Conservation (phyloP, 2,888 invertebrate genomes). For the Scelioninae gen. 2 region DNA sequence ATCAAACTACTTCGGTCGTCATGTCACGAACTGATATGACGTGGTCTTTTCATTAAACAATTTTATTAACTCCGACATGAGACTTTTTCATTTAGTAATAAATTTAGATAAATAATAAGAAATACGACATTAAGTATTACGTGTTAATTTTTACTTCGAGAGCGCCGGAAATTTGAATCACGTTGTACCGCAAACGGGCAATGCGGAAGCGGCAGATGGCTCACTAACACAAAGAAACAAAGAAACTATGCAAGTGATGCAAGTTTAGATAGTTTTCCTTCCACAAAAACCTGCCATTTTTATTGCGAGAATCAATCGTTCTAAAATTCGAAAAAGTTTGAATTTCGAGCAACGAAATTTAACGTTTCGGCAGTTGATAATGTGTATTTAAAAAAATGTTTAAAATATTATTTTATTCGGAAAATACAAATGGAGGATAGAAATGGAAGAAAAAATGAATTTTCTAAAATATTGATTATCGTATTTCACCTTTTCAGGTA, state of each 20-base stretch:
- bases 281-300: slow-evolving; percentile 14
- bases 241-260: background rate
- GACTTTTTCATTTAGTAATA: background rate
- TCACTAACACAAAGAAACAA: slow-evolving; percentile 28
- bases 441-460: background rate
- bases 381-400: too few relatives aligned
- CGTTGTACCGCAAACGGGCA: slow-evolving; percentile 23
- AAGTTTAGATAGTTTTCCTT: slow-evolving; percentile 12
- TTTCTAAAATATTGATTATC: background rate
- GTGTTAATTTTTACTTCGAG: background rate
- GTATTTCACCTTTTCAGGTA: background rate
- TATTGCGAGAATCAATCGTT: too few relatives aligned
- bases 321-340: background rate
- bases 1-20: slow-evolving; percentile 26
- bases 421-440: too few relatives aligned
- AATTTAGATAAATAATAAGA: background rate
- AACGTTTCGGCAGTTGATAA: too few relatives aligned
- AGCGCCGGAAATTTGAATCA: slow-evolving; percentile 26
- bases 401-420: too few relatives aligned
- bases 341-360: too few relatives aligned
- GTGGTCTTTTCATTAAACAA: background rate
- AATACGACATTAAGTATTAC: too few relatives aligned
- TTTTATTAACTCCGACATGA: too few relatives aligned
- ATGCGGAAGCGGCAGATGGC: slow-evolving; percentile 37
- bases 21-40: background rate